These are phyloP conservation scores for Paracentrotus lividus DNA, from an alignment of 53 echinoderm and acorn worm species.

Conservation along the genomic window DNA sequence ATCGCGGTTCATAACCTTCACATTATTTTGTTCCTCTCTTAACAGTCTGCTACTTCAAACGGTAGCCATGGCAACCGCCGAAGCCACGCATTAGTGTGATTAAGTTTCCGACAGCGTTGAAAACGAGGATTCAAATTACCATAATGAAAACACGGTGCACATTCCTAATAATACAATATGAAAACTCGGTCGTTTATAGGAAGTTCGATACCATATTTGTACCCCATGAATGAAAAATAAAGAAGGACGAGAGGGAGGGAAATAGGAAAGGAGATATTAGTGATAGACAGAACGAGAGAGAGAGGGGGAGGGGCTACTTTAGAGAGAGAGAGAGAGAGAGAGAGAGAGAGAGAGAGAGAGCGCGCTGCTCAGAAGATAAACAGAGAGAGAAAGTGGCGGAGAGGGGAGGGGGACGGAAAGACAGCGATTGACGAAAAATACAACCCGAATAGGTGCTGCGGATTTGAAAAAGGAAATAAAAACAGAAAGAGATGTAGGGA, in stretches of 20 bases:
- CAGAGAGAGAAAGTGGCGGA: too few relatives aligned
- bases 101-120: background rate
- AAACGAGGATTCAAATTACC: background rate
- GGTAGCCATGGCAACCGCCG: constrained; percentile 51
- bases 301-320: too few relatives aligned
- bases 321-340: background rate
- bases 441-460: too few relatives aligned
- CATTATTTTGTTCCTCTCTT: constrained; percentile 23
- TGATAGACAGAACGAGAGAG: background rate
- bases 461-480: too few relatives aligned
- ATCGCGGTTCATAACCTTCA: constrained; percentile 31
- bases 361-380: too few relatives aligned
- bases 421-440: too few relatives aligned
- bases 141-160: background rate
- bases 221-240: background rate
- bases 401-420: too few relatives aligned
- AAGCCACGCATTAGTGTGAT: constrained; percentile 33
- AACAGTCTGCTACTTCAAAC: constrained; percentile 24
- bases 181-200: background rate
- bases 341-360: background rate
- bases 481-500: too few relatives aligned
- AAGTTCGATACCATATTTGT: background rate
- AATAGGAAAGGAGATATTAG: background rate
- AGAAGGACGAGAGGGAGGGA: background rate
- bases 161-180: background rate